These are phyloP conservation scores for Champsocephalus esox DNA, from an alignment of 2,797 vertebrate genomes.

Conservation along the genomic window DNA sequence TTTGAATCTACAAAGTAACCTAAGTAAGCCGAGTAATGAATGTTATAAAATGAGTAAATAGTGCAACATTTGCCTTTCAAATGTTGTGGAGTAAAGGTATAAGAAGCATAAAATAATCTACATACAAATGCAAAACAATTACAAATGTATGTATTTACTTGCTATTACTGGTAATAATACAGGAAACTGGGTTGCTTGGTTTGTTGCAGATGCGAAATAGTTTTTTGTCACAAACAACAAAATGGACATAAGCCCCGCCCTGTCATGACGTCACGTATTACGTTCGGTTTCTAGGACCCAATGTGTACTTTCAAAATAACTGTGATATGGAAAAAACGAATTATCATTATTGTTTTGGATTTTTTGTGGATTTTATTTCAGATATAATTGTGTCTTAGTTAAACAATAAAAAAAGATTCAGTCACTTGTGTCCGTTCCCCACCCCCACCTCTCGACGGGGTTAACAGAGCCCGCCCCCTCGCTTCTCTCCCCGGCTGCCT, in stretches of 20 bases:
- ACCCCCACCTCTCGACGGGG: constrained; percentile 62
- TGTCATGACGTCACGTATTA: not conserved
- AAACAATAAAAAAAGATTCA: constrained; percentile 5
- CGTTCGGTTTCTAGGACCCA: not conserved
- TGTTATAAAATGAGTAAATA: no score
- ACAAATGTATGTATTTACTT: no score
- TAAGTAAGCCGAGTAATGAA: not conserved
- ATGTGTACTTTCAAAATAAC: not conserved
- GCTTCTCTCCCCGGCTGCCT: constrained; percentile 60
- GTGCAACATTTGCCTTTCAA: no score
- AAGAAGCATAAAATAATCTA: no score
- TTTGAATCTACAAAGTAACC: not conserved
- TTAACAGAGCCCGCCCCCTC: constrained; percentile 63
- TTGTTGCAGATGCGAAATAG: not conserved
- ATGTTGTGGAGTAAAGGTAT: no score
- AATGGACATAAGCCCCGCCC: constrained; percentile 21
- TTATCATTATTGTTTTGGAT: not conserved
- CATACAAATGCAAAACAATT: no score
- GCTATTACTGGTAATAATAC: not conserved
- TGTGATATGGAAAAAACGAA: not conserved
- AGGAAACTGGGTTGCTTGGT: not conserved
- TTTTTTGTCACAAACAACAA: constrained; percentile 15
- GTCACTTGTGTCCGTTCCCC: constrained; percentile 26
- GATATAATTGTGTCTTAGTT: not conserved
- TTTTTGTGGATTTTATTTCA: not conserved